Evolutionary conservation across 2,888 invertebrate species (phyloP), one percentile per base, ranked within the genome.

Genomic region (Phengaris alcon): DNA sequence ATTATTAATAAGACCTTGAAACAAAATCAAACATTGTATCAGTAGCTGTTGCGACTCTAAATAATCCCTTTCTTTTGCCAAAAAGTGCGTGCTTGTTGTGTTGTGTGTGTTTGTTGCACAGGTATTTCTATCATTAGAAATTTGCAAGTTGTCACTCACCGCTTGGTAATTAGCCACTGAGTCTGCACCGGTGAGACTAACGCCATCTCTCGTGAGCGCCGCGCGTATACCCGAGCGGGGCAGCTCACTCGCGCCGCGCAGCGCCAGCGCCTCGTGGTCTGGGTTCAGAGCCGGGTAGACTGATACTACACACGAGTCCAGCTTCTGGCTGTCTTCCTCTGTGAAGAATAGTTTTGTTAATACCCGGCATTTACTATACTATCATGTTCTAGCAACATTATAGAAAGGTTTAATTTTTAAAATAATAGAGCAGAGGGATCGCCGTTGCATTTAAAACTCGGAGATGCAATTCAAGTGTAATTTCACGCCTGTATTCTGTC

Each of bases 261-360:
- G 95, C 48, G 96, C 94, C 79, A 98, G 94, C 81, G 97, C 97
- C 89, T 99, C 99, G 89, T 98, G 98, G 90, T 99, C 98, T 8
- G 98, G 98, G 94, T 99, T 98, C 80, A 99, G 93, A 8, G 98
- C 97, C 54, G 99, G 99, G 88, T 98, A 98, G 77, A 99, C 98
- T 69, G 97, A 97, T 76, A 99, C 96, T 78, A 97, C 97, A 90
- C 99, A 99, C 75, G 98, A 97, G 89, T 99, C 99, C 82, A 99
- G 89, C 86, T 96, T 96, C 86, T 96, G 96, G 75, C 84, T 84
- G 46, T 84, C 86, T 13, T 86, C 84, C 80, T 86, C 81, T 82
- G 77, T 12, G 68, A 4, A 7, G 13, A 69, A 46, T 3, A 68
- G 13, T 22, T 15, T 15, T 3, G 22, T 59, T 59, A 64, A 5